phyloP scores from a whole-genome alignment of 2,888 invertebrate species.

The Caenorhabditis uteleia region DNA sequence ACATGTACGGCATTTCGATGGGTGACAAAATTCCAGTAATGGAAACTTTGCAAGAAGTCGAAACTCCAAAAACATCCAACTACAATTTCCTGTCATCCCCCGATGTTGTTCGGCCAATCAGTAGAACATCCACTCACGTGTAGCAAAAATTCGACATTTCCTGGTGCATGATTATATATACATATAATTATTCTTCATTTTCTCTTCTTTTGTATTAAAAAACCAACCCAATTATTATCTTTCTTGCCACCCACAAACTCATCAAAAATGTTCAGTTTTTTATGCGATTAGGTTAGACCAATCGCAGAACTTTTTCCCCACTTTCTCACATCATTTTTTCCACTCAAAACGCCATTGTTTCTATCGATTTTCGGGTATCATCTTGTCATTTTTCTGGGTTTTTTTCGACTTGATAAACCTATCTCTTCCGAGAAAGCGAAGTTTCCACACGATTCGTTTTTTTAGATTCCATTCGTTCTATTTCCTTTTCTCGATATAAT shows the following conservation, averaged over 20 bases:
- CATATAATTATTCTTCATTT: background rate
- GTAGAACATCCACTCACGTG: constrained; percentile 63
- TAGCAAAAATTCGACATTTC: constrained; percentile 8
- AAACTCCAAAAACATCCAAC: constrained; percentile 53
- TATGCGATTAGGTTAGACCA: no score
- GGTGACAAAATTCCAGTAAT: constrained; percentile 44
- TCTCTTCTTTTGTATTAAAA: background rate
- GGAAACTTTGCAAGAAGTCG: constrained; percentile 56
- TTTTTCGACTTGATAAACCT: no score
- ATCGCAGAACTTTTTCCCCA: background rate
- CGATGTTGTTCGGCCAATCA: constrained; percentile 46
- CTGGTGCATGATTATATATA: background rate
- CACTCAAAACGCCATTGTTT: no score
- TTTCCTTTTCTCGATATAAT: no score
- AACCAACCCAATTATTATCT: background rate
- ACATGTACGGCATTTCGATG: constrained; percentile 40
- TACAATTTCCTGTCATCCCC: constrained; percentile 48
- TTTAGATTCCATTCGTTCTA: no score
- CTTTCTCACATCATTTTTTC: background rate
- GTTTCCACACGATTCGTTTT: no score
- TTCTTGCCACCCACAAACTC: no score
- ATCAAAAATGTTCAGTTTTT: no score
- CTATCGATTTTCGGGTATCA: background rate
- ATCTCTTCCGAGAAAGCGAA: no score
- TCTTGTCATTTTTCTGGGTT: constrained; percentile 7